phyloP scores from a whole-genome alignment of 2,797 vertebrate species.

The Garrulus glandarius region DNA sequence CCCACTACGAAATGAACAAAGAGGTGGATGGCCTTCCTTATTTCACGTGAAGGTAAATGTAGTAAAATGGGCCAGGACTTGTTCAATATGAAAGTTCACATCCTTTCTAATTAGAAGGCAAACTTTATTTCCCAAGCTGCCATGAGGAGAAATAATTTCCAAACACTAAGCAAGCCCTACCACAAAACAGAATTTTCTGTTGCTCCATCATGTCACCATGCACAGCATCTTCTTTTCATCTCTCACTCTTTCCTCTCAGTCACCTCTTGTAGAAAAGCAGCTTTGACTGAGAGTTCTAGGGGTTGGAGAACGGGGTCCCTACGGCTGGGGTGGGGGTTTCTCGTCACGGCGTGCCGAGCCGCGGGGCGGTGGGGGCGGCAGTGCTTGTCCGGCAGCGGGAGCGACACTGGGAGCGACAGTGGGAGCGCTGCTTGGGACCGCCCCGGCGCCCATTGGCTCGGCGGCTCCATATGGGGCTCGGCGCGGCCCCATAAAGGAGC shows the following conservation, averaged over 20 bases:
- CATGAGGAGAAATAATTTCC: not conserved
- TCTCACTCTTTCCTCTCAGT: not conserved
- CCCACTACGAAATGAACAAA: not conserved
- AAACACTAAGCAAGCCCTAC: not conserved
- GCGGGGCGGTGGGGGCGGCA: not conserved
- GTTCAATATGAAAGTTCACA: not conserved
- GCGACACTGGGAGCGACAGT: not conserved
- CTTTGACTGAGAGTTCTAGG: not conserved
- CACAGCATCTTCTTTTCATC: not conserved
- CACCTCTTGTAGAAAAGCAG: not conserved
- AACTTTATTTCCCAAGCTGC: not conserved
- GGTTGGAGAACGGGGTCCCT: too few relatives aligned
- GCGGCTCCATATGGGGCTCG: not conserved
- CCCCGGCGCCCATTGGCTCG: conserved; percentile 33
- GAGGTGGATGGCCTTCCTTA: not conserved
- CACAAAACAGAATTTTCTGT: not conserved
- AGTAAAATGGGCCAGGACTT: not conserved
- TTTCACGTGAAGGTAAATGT: not conserved
- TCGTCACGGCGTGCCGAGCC: not conserved
- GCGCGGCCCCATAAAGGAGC: not conserved
- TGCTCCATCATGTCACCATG: not conserved
- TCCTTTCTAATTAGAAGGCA: not conserved
- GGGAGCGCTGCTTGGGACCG: not conserved
- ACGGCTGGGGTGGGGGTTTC: rapidly evolving
- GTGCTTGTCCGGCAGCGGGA: not conserved